phyloP scores from a whole-genome alignment of 1,140 invertebrate genomes.

The Acromyrmex echinatior region DNA sequence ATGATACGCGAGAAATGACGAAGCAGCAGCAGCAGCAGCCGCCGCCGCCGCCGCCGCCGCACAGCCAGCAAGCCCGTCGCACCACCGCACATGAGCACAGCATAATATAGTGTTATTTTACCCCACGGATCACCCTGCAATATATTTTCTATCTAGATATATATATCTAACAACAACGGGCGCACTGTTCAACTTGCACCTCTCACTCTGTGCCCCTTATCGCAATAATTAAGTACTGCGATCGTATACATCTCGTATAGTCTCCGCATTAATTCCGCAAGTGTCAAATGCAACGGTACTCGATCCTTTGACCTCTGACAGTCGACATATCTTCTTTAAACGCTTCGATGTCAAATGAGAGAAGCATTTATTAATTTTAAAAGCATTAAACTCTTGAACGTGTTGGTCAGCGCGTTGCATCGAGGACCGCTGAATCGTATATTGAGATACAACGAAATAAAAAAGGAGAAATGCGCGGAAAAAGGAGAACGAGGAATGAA shows the following conservation, averaged over 20 bases:
- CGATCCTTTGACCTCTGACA: neutral
- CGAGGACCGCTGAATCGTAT: neutral
- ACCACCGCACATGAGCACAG: constrained; percentile 77
- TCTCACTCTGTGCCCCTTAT: constrained; percentile 55
- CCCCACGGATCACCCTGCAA: constrained; percentile 44
- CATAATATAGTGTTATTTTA: constrained; percentile 71
- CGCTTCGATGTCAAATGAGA: neutral
- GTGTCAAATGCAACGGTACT: constrained; percentile 31
- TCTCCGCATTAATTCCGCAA: constrained; percentile 43
- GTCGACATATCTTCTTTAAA: neutral
- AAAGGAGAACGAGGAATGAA: neutral
- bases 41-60: constrained; percentile 63
- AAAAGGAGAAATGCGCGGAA: neutral
- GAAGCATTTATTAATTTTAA: neutral
- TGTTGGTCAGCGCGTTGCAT: neutral
- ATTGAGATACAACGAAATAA: neutral
- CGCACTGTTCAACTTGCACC: constrained; percentile 69
- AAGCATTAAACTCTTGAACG: neutral
- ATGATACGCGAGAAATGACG: constrained; percentile 58
- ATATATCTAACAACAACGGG: constrained; percentile 61
- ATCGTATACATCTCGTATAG: constrained; percentile 22
- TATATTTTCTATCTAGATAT: constrained; percentile 71
- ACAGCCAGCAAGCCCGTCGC: constrained; percentile 73
- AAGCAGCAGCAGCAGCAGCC: constrained; percentile 53
- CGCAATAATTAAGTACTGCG: constrained; percentile 62